Base-by-base conservation (phyloP, 1,140 invertebrate genomes). In the Diorhabda carinulata region DNA sequence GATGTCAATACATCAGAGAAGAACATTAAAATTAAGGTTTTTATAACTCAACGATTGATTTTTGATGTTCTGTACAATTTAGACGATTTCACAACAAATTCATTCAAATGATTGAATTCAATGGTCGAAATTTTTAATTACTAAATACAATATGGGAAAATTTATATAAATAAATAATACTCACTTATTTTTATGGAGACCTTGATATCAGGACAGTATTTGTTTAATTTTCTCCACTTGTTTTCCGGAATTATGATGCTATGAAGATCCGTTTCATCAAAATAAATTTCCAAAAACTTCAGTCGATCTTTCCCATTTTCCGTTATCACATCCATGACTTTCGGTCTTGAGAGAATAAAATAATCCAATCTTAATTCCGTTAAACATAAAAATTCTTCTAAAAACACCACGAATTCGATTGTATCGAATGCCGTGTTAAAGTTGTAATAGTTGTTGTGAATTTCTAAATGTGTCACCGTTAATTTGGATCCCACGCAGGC, bases 141-240 rank as follows among this genome's bases (percentile, higher is more conserved):
- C 25, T n/a, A 3, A 57, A 2, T 56, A 56, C 52, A 56, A n/a
- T 7, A 56, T 3, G 2, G 3, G 7, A 57, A 0, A 57, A 57
- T n/a, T n/a, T 25, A 57, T 9, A 57, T 7, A 9, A 4, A 57
- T n/a, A 7, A 56, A 7, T 7, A 57, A 7, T n/a, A 25, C 65
- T 60, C 42, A 67, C 65, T 67, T 43, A 67, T 67, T 7, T 52
- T 44, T n/a, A 67, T 67, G 8, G 65, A 67, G n/a, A 67, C 65
- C 25, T 67, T 67, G 42, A 67, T 43, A 7, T 67, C 44, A 10
- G 65, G 65, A 67, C 65, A 67, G 25, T 3, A n/a, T 42, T 67
- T 44, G 43, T 60, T 67, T 42, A 67, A 42, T 45, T 60, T 60
- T 42, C 43, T 59, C 65, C 65, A 67, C 42, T 67, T 59, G 43